phyloP scores from a whole-genome alignment of 1,140 invertebrate genomes.

The Drosophila repleta region DNA sequence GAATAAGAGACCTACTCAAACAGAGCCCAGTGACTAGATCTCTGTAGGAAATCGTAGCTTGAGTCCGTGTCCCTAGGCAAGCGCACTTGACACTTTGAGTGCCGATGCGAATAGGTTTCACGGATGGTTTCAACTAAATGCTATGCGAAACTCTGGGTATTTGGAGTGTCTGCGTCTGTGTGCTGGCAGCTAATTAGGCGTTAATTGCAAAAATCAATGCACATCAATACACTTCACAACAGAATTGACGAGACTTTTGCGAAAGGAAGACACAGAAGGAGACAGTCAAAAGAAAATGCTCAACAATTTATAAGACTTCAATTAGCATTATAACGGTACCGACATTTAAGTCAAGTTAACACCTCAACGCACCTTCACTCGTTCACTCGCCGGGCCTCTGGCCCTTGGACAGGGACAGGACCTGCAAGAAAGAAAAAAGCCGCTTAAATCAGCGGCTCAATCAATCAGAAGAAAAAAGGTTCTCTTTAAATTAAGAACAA shows the following conservation, averaged over 20 bases:
- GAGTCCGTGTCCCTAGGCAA: not conserved
- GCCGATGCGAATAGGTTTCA: slow-evolving; percentile 14
- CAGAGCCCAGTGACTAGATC: not conserved
- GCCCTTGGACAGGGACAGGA: slow-evolving; percentile 20
- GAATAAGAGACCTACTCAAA: slow-evolving; percentile 28
- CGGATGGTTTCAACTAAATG: not conserved
- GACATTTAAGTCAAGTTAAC: slow-evolving; percentile 67
- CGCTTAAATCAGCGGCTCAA: slow-evolving; percentile 78
- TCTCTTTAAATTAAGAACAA: slow-evolving; percentile 70
- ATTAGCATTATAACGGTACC: slow-evolving; percentile 70
- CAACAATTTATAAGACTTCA: slow-evolving; percentile 68
- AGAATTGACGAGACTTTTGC: slow-evolving; percentile 16
- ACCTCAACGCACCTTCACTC: slow-evolving; percentile 58
- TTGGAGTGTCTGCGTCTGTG: slow-evolving; percentile 1
- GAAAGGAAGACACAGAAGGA: no score
- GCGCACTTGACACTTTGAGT: slow-evolving; percentile 73
- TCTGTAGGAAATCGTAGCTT: no score
- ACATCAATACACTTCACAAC: slow-evolving; percentile 17
- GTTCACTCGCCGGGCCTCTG: not conserved
- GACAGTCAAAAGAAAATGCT: not conserved
- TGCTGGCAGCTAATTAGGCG: slow-evolving; percentile 57
- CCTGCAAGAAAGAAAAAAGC: slow-evolving; percentile 50
- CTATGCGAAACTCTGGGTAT: slow-evolving; percentile 31
- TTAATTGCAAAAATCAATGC: slow-evolving; percentile 75
- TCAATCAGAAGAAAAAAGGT: slow-evolving; percentile 68